Conservation (phyloP, 2,888 invertebrate species). For the Entomobrya multifasciata region DNA sequence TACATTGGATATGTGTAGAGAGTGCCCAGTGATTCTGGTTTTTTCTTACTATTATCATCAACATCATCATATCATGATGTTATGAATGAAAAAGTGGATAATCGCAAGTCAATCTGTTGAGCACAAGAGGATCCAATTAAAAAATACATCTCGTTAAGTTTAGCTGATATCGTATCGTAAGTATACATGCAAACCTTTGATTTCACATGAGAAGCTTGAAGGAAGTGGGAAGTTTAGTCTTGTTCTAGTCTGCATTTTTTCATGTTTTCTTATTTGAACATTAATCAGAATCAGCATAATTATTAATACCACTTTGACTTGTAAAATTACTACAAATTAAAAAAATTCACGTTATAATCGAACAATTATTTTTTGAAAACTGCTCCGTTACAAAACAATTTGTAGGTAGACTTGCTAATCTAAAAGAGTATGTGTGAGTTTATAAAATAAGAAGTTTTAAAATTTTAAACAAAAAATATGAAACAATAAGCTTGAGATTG, state of each 20-base stretch:
- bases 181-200: too few species aligned
- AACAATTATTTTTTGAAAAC: too few species aligned
- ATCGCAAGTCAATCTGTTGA: slow-evolving; percentile 44
- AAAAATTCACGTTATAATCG: too few species aligned
- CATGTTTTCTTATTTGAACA: neutral
- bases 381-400: too few species aligned
- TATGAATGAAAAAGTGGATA: slow-evolving; percentile 42
- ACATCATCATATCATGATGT: neutral
- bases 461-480: neutral
- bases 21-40: neutral
- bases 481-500: too few species aligned
- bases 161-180: slow-evolving; percentile 43
- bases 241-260: slow-evolving; percentile 19
- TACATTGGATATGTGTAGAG: neutral
- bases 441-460: too few species aligned
- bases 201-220: slow-evolving; percentile 57
- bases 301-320: slow-evolving; percentile 4
- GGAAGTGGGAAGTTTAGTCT: slow-evolving; percentile 41
- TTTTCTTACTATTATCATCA: neutral
- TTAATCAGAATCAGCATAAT: slow-evolving; percentile 15
- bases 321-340: neutral
- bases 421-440: too few species aligned
- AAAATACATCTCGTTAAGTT: slow-evolving; percentile 59
- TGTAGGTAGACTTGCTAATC: too few species aligned
- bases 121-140: slow-evolving; percentile 60